Percentiles rank a stretch among this genome's conserved stretches.
Conservation (phyloP, 2,888 invertebrate species). For the Agonopterix arenella region DNA sequence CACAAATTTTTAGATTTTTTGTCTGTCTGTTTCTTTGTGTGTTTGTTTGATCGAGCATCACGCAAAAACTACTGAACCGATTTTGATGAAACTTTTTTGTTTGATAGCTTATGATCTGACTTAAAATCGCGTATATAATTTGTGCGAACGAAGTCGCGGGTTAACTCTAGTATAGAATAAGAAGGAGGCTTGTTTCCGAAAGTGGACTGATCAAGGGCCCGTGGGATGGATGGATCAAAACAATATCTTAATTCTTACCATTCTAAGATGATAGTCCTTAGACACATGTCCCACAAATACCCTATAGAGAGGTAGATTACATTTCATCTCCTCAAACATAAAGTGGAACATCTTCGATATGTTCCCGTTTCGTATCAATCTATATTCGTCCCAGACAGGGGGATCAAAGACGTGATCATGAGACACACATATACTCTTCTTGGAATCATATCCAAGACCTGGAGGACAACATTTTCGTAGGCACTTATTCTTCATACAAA, state of each 20-base stretch:
- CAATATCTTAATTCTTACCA: constrained; percentile 31
- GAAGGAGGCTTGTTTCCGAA: too few relatives aligned
- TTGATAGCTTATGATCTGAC: too few relatives aligned
- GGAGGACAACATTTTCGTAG: constrained; percentile 46
- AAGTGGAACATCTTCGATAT: constrained; percentile 34
- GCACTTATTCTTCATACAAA: constrained; percentile 34
- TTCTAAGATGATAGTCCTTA: constrained; percentile 22
- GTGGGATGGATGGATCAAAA: too few relatives aligned
- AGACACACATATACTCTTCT: constrained; percentile 25
- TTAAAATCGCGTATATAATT: too few relatives aligned
- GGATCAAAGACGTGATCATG: constrained; percentile 28
- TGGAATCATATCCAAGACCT: constrained; percentile 28
- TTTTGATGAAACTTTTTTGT: too few relatives aligned
- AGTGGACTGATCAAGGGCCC: too few relatives aligned
- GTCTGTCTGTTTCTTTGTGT: too few relatives aligned
- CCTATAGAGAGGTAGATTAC: constrained; percentile 19
- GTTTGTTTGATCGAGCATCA: too few relatives aligned
- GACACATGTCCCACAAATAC: constrained; percentile 18
- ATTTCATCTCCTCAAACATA: constrained; percentile 32
- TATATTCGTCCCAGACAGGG: constrained; percentile 31
- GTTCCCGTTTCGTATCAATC: constrained; percentile 17
- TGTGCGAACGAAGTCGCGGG: too few relatives aligned
- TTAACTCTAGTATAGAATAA: too few relatives aligned
- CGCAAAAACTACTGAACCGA: too few relatives aligned
- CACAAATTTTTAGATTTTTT: too few relatives aligned